Evolutionary conservation across 1,140 invertebrate species (phyloP).

Genomic region (Coenobita brevimanus): DNA sequence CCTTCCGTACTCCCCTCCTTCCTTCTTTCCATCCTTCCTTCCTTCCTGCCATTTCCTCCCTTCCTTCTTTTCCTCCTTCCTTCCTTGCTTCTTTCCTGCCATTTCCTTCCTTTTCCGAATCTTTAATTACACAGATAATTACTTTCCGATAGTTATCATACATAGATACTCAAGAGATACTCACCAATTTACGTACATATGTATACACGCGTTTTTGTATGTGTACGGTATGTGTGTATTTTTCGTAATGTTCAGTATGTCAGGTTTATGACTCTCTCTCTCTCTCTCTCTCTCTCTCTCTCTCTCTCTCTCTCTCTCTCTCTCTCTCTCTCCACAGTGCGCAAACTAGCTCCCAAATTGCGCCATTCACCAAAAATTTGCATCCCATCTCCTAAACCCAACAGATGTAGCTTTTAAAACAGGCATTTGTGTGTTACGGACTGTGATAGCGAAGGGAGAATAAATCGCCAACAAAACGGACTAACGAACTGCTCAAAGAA

Average conservation of each 20-base stretch:
- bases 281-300: conserved; percentile 12
- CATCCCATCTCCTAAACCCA: neutral
- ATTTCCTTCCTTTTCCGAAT: neutral
- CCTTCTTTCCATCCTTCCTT: neutral
- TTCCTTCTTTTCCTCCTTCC: neutral
- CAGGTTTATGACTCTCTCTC: conserved; percentile 4
- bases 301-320: conserved; percentile 44
- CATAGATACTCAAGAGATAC: too few relatives aligned
- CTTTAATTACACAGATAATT: neutral
- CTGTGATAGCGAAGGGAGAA: too few relatives aligned
- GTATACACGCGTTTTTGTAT: neutral
- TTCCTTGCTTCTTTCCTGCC: neutral
- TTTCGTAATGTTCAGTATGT: too few relatives aligned
- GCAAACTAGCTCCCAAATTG: neutral
- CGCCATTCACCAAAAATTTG: neutral
- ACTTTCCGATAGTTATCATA: neutral
- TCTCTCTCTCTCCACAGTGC: neutral
- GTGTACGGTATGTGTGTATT: too few relatives aligned
- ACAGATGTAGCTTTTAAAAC: neutral
- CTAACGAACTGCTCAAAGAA: too few relatives aligned
- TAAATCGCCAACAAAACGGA: too few relatives aligned
- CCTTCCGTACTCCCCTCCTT: neutral
- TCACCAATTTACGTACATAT: too few relatives aligned
- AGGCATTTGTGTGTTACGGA: too few relatives aligned
- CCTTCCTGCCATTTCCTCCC: neutral